phyloP scores from a whole-genome alignment of 2,797 vertebrate genomes.

The Anguilla anguilla region DNA sequence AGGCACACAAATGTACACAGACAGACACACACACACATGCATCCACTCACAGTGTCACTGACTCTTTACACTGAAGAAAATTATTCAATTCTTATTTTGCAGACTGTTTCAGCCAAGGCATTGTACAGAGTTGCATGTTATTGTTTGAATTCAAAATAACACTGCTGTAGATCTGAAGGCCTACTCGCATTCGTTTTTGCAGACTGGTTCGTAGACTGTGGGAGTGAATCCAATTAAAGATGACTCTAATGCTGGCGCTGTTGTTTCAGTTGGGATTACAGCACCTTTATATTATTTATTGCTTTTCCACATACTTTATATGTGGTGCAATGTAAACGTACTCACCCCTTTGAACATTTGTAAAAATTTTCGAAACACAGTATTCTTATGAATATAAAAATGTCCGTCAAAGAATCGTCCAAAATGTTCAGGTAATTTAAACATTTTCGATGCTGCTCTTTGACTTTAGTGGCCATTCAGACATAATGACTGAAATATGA shows the following conservation, averaged over 20 bases:
- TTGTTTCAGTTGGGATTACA: slow-evolving; percentile 18
- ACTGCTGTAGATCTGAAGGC: slow-evolving; percentile 39
- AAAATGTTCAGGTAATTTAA: too few species aligned
- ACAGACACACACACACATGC: slow-evolving; percentile 11
- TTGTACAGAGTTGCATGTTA: slow-evolving; percentile 41
- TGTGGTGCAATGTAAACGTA: background rate
- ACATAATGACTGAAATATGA: too few species aligned
- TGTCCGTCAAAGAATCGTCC: too few species aligned
- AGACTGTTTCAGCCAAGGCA: slow-evolving; percentile 31
- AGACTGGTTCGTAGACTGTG: slow-evolving; percentile 37
- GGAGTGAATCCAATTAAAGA: slow-evolving; percentile 37
- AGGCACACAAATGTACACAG: slow-evolving; percentile 27
- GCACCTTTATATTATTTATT: slow-evolving; percentile 13
- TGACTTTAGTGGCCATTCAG: too few species aligned
- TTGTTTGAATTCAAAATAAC: slow-evolving; percentile 47
- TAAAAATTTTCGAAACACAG: too few species aligned
- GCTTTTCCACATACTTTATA: background rate
- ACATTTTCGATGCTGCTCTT: too few species aligned
- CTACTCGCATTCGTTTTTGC: slow-evolving; percentile 41
- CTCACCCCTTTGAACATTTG: background rate
- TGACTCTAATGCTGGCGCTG: slow-evolving; percentile 32
- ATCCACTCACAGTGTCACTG: background rate
- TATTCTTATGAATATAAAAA: too few species aligned
- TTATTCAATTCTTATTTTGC: slow-evolving; percentile 20
- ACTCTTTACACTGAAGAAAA: slow-evolving; percentile 39